A percentile compares a stretch with the other conserved stretches of the same genome.
These are phyloP conservation scores for Halyomorpha halys DNA, from an alignment of 1,140 invertebrate genomes.

Conservation along the genomic window DNA sequence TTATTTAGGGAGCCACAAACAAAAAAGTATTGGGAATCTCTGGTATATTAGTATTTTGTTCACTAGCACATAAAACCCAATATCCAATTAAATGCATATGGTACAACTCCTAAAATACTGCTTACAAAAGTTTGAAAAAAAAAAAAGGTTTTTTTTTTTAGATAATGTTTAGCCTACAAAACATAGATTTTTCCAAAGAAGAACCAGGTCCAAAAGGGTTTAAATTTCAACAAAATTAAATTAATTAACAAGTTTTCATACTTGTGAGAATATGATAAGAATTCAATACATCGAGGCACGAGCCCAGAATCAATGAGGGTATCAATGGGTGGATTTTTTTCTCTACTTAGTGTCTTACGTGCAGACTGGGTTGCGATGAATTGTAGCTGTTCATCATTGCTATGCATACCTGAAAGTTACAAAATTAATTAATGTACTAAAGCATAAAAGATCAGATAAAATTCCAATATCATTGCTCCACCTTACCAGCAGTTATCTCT, in stretches of 20 bases:
- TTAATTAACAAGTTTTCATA: constrained; percentile 37
- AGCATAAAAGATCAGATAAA: neutral
- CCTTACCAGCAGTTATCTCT: constrained; percentile 32
- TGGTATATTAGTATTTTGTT: too few species aligned
- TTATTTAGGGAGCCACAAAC: too few species aligned
- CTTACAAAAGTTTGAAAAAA: too few species aligned
- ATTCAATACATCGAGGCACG: constrained; percentile 72
- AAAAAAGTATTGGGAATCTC: too few species aligned
- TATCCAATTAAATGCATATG: too few species aligned
- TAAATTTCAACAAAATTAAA: neutral
- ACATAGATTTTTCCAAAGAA: neutral
- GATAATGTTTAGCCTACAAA: too few species aligned
- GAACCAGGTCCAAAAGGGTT: neutral
- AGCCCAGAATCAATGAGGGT: constrained; percentile 74
- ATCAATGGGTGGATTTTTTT: constrained; percentile 90
- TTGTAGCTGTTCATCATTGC: constrained; percentile 47
- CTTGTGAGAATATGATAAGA: constrained; percentile 58
- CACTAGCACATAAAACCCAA: too few species aligned
- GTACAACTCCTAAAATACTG: too few species aligned
- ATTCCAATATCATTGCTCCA: too few species aligned
- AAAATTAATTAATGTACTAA: neutral
- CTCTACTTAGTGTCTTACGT: constrained; percentile 81
- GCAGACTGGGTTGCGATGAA: constrained; percentile 61
- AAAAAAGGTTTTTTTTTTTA: too few species aligned
- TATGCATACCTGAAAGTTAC: constrained; percentile 44